Evolutionary conservation across 2,797 vertebrate species (phyloP).

Genomic region (Percopsis omiscomaycus): DNA sequence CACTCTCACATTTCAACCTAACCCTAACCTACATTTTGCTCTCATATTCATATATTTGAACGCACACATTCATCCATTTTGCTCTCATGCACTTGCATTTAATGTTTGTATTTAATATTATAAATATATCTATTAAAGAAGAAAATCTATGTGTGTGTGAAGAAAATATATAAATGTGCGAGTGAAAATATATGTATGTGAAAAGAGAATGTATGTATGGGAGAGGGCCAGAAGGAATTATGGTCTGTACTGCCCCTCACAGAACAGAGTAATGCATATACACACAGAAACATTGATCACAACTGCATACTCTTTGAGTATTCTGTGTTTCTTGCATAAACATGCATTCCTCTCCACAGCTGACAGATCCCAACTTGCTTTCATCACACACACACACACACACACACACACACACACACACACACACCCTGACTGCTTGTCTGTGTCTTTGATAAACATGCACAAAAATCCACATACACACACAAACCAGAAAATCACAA

Average conservation of each 20-base stretch:
- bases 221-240: too few species aligned
- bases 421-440: background rate
- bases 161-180: too few species aligned
- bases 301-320: background rate
- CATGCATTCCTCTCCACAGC: constrained; percentile 49
- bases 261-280: background rate
- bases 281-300: background rate
- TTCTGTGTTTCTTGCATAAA: constrained; percentile 12
- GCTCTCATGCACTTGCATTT: background rate
- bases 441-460: constrained; percentile 15
- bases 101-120: background rate
- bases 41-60: background rate
- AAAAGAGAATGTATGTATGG: too few species aligned
- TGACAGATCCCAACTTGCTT: constrained; percentile 33
- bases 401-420: constrained; percentile 12
- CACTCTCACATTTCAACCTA: too few species aligned
- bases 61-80: background rate
- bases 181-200: too few species aligned
- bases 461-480: constrained; percentile 3
- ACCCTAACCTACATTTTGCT: too few species aligned
- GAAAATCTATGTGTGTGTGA: too few species aligned
- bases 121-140: too few species aligned
- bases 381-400: constrained; percentile 43
- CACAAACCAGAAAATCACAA: background rate
- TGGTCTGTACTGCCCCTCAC: too few species aligned